These are phyloP conservation scores for Leptinotarsa juncta DNA, from an alignment of 2,888 invertebrate genomes.

Conservation along the genomic window DNA sequence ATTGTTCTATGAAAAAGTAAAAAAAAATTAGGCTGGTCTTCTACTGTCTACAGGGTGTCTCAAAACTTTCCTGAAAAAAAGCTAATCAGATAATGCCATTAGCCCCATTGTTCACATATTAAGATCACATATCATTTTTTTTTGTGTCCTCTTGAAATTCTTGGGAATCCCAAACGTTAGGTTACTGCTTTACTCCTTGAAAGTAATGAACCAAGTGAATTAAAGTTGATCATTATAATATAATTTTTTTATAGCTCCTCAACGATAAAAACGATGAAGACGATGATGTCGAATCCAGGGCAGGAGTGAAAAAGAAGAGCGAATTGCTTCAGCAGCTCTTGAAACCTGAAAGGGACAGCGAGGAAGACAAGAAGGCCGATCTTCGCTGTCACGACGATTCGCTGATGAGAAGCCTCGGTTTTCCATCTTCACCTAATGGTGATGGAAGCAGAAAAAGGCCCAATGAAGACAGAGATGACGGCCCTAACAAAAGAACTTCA, in stretches of 20 bases:
- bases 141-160: not conserved
- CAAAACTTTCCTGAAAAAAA: no score
- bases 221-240: no score
- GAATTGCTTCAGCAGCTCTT: conserved; percentile 73
- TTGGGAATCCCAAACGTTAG: not conserved
- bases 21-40: no score
- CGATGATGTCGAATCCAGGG: conserved; percentile 75
- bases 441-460: conserved; percentile 71
- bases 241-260: conserved; percentile 72
- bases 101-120: no score
- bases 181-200: no score
- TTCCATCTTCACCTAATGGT: conserved; percentile 71
- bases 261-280: conserved; percentile 88
- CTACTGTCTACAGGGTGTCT: no score
- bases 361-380: conserved; percentile 66
- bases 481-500: conserved; percentile 64
- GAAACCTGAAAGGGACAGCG: conserved; percentile 65
- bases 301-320: conserved; percentile 71
- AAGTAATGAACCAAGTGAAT: no score
- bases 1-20: no score
- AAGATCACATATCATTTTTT: no score
- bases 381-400: conserved; percentile 68
- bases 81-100: no score
- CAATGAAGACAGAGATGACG: conserved; percentile 72
- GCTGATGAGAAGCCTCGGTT: conserved; percentile 69